Evolutionary conservation across 2,797 vertebrate genomes (phyloP), one percentile per base, ranked within the genome.

Genomic region (Simalia tracyae): DNA sequence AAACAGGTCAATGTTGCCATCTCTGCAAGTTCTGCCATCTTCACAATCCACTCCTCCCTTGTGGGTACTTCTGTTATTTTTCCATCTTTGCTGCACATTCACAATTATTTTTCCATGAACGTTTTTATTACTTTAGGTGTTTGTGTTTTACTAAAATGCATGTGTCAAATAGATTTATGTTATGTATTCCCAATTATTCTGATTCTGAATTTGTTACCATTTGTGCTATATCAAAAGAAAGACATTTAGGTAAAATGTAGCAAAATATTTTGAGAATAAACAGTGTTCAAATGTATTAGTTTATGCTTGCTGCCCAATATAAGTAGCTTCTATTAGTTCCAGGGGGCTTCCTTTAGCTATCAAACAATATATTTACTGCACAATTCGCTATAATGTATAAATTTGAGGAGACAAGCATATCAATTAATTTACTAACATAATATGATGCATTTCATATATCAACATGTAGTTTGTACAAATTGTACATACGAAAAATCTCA

Each of bases 371-470:
- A 81, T n/a, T 91, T 76, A 93, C 46, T 42, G 22, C 84, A 87
- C 15, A 86, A 8, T 36, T 86, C 28, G 10, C 60, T 93, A 61
- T 89, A 26, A 84, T 59, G n/a, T 8, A 4, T 15, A 95, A 24
- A 36, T 63, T 89, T 50, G 81, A 3, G 64, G 1, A 60, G 19
- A 81, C 84, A 8, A 90, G 31, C 59, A 11, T 93, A 95, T 63
- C 89, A 91, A n/a, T 2, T 92, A 61, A 1, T 84, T 63, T 91
- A 92, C 87, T 61, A 93, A 54, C 84, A 14, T 50, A 91, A 94
- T 1, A 60, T 68, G 72, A 91, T 89, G 3, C 24, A 59, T 91
- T 36, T 68, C 19, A 68, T 59, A 42, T 42, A 76, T 50, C 22
- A 90, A 7, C 81, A 90, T 91, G 46, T 26, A 68, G 24, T 68